These are phyloP conservation scores for Asobara japonica DNA, from an alignment of 1,140 invertebrate species.

Conservation along the genomic window DNA sequence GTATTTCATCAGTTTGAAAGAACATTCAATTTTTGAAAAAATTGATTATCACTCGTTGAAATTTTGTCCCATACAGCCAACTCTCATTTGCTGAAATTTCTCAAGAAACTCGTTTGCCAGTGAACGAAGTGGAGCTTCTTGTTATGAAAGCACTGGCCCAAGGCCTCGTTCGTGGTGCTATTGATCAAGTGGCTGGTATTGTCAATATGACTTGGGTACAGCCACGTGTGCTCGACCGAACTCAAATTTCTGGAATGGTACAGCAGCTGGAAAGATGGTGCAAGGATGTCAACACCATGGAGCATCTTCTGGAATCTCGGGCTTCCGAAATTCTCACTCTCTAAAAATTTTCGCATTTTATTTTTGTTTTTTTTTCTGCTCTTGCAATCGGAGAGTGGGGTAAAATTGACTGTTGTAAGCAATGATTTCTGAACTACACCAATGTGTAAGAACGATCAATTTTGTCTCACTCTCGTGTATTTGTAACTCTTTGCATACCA, in stretches of 20 bases:
- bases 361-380: background rate
- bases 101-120: slow-evolving; percentile 81
- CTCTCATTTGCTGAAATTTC: slow-evolving; percentile 94
- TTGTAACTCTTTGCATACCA: too few species aligned
- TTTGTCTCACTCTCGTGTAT: too few species aligned
- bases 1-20: too few species aligned
- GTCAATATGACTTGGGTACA: slow-evolving; percentile 87
- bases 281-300: slow-evolving; percentile 84
- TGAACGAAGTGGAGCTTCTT: slow-evolving; percentile 91
- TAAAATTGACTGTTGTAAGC: too few species aligned
- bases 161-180: slow-evolving; percentile 91
- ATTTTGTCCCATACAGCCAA: slow-evolving; percentile 68
- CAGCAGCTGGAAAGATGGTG: slow-evolving; percentile 83
- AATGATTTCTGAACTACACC: too few species aligned
- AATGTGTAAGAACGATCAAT: too few species aligned
- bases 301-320: slow-evolving; percentile 80
- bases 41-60: slow-evolving; percentile 26
- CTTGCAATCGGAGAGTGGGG: too few species aligned
- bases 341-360: slow-evolving; percentile 53
- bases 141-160: slow-evolving; percentile 99
- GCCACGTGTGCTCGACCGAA: slow-evolving; percentile 85
- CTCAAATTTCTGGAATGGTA: slow-evolving; percentile 82
- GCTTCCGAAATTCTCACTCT: slow-evolving; percentile 86
- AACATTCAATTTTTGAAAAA: background rate
- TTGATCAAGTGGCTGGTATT: slow-evolving; percentile 89